Conservation (phyloP, 2,888 invertebrate genomes). For the Napeogenes sylphis region DNA sequence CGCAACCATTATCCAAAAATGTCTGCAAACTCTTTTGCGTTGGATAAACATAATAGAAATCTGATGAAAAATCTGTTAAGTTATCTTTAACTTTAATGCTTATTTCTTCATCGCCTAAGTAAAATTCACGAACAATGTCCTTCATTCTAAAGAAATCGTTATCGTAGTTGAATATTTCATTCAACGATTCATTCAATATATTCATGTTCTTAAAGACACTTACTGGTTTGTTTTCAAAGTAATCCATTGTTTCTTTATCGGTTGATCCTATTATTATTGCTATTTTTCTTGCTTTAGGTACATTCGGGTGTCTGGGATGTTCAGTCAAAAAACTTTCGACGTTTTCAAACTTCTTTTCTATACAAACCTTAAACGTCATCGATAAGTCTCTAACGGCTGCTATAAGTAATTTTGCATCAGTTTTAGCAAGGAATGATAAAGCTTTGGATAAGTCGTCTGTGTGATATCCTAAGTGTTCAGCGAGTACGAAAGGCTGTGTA, state of each 20-base stretch:
- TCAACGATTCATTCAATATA: slow-evolving; percentile 25
- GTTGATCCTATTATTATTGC: slow-evolving; percentile 50
- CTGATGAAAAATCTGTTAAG: no score
- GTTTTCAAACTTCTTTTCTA: no score
- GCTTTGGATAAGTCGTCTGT: slow-evolving; percentile 33
- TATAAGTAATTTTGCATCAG: slow-evolving; percentile 17
- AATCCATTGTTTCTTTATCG: slow-evolving; percentile 35
- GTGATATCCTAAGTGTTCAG: slow-evolving; percentile 33
- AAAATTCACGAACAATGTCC: slow-evolving; percentile 41
- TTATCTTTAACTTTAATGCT: slow-evolving; percentile 7
- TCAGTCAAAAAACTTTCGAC: no score
- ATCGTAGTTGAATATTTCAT: slow-evolving; percentile 36
- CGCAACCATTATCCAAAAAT: no score
- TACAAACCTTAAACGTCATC: no score
- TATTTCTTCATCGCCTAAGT: slow-evolving; percentile 45
- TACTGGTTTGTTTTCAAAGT: no score
- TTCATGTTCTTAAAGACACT: slow-evolving; percentile 25
- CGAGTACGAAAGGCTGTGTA: slow-evolving; percentile 30
- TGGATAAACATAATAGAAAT: no score
- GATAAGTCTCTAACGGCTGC: slow-evolving; percentile 10
- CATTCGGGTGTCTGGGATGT: slow-evolving; percentile 14
- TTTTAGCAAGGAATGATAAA: slow-evolving; percentile 31
- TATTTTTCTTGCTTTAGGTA: slow-evolving; percentile 42
- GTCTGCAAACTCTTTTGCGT: no score
- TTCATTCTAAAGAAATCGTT: slow-evolving; percentile 34